Percentiles rank a stretch among this genome's conserved stretches.
Evolutionary conservation across 2,888 invertebrate genomes (phyloP).

Genomic region (Himalopsyche anomala): DNA sequence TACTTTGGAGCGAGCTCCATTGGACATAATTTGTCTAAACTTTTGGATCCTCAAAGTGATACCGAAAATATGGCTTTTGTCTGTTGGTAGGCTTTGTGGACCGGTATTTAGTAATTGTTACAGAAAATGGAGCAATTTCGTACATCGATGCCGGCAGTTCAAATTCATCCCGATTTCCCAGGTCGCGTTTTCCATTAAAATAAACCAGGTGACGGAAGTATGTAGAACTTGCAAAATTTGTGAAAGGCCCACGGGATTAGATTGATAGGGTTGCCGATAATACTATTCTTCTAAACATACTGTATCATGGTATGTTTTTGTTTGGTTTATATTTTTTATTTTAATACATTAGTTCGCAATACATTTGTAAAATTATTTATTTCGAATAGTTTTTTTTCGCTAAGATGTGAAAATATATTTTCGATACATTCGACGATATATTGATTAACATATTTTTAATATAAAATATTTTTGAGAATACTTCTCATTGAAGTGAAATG

Average conservation of each 20-base stretch:
- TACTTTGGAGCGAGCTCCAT: background rate
- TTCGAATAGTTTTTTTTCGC: too few relatives aligned
- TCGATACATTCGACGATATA: too few relatives aligned
- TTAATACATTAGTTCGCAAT: too few relatives aligned
- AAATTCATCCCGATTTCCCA: slow-evolving; percentile 41
- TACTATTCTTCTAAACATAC: background rate
- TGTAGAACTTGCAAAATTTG: background rate
- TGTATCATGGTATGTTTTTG: too few relatives aligned
- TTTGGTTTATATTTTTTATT: too few relatives aligned
- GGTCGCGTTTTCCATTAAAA: slow-evolving; percentile 36
- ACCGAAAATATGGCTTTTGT: background rate
- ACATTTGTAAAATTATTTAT: too few relatives aligned
- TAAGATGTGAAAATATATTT: too few relatives aligned
- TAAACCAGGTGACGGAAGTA: slow-evolving; percentile 32
- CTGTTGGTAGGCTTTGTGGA: background rate
- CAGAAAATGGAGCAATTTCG: background rate
- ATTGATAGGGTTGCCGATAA: background rate
- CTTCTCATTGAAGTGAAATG: too few relatives aligned
- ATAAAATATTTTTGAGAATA: too few relatives aligned
- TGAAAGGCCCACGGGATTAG: slow-evolving; percentile 14
- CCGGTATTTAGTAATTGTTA: slow-evolving; percentile 5
- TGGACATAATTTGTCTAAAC: background rate
- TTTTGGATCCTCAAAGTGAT: background rate
- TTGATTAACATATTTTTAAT: too few relatives aligned
- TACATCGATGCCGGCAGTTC: background rate